A percentile compares a stretch with the other conserved stretches of the same genome.
These are phyloP conservation scores for Odobenus rosmarus DNA, from an alignment of 2,113 vertebrate species.

Conservation along the genomic window DNA sequence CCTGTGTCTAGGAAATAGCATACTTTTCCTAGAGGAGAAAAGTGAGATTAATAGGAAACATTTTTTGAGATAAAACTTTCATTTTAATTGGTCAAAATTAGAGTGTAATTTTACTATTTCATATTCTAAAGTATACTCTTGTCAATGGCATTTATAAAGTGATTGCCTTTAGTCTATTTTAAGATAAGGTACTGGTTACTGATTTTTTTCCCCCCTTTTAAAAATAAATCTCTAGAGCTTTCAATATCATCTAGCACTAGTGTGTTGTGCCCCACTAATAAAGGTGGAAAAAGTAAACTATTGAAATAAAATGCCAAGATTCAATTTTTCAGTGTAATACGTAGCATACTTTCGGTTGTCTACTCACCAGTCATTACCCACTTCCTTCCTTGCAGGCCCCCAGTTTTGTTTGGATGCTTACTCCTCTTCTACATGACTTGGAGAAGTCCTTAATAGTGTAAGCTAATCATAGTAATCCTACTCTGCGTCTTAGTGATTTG, in stretches of 20 bases:
- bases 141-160: not conserved
- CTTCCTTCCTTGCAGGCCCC: not conserved
- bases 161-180: not conserved
- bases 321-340: not conserved
- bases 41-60: conserved; percentile 6
- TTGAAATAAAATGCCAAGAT: conserved; percentile 1
- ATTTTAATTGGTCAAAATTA: conserved; percentile 20
- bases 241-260: not conserved
- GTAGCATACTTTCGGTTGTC: not conserved
- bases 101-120: conserved; percentile 18
- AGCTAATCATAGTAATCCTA: not conserved
- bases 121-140: not conserved
- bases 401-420: not conserved
- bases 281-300: conserved; percentile 38
- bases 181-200: conserved; percentile 28
- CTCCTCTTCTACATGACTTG: not conserved
- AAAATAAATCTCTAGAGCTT: conserved; percentile 5
- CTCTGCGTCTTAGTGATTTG: not conserved
- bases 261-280: conserved; percentile 3
- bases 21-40: conserved; percentile 32
- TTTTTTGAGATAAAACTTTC: conserved; percentile 39
- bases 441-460: not conserved
- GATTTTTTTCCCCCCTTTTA: not conserved
- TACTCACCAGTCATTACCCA: not conserved
- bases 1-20: not conserved